phyloP scores from a whole-genome alignment of 2,797 vertebrate genomes.

The Gymnothorax reevesii region DNA sequence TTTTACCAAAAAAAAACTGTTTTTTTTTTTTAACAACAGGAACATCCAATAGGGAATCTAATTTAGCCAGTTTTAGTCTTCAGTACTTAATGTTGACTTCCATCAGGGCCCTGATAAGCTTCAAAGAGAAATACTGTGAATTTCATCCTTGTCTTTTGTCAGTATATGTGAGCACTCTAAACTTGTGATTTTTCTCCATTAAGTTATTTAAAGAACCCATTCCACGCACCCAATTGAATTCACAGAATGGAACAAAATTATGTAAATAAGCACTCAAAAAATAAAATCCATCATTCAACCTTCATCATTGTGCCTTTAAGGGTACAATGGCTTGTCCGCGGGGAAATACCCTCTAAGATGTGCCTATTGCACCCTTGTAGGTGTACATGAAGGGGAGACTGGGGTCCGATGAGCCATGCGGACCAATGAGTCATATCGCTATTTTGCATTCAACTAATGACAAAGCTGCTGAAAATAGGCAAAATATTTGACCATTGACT shows the following conservation, averaged over 20 bases:
- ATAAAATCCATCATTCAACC: too few relatives aligned
- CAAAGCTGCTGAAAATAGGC: too few relatives aligned
- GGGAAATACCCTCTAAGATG: too few relatives aligned
- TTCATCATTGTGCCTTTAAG: too few relatives aligned
- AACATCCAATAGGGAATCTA: not conserved
- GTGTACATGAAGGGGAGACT: too few relatives aligned
- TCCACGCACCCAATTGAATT: not conserved
- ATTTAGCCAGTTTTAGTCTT: not conserved
- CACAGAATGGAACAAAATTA: not conserved
- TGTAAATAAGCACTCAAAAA: too few relatives aligned
- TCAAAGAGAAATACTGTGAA: not conserved
- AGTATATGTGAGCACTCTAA: not conserved
- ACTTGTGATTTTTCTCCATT: not conserved
- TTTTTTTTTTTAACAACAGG: not conserved
- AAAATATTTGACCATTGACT: too few relatives aligned
- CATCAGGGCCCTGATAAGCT: not conserved
- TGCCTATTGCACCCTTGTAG: too few relatives aligned
- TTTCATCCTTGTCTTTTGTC: not conserved
- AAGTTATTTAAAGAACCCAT: not conserved
- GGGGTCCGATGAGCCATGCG: too few relatives aligned
- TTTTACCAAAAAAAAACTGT: not conserved
- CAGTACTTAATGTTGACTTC: not conserved
- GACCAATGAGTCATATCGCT: too few relatives aligned
- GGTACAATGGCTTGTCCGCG: too few relatives aligned
- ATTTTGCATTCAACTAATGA: too few relatives aligned